Evolutionary conservation across 2,888 invertebrate species (phyloP), one percentile per base, ranked within the genome.

Genomic region (Drosophila mayaguana): DNA sequence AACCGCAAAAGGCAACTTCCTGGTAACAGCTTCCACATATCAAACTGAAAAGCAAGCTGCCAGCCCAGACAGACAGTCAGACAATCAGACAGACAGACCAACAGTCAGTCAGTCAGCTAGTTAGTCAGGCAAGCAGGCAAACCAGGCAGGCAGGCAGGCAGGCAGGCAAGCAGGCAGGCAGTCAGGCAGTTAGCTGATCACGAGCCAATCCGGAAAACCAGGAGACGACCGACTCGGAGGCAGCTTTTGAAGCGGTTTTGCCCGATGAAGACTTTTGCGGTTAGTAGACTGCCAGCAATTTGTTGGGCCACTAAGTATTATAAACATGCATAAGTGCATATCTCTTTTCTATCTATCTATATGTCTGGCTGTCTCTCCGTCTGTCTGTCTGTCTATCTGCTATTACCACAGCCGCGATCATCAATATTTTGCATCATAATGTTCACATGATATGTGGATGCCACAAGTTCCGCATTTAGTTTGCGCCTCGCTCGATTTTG

Each of bases 211-310:
- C 88, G 86, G 83, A 88, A 80, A 80, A 80, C 68, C 73, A 68
- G 76, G 50, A 80, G 78, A 64, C 64, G 66, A 66, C 46, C 40
- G 66, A 66, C 46, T 40, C 45, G 18, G 51, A 50, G 67, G 45
- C 72, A 56, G 55, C 42, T 43, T 59, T 67, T 45, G 59, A 78
- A 78, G 70, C 74, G 62, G 78, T 62, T 61, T 60, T 60, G 51
- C n/a, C 54, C 71, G 85, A 82, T 87, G 75, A 82, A 87, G 84
- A 71, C 84, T 88, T 88, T 73, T 87, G 84, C 88, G 88, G 84
- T 89, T 87, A 86, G 78, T 88, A 79, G 77, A 63, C 71, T 79
- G 85, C 57, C 81, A 70, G 84, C 81, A 87, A 89, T 87, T 87
- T 84, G 77, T 89, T 59, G 55, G 40, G 40, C 56, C 50, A 61